Conservation (phyloP, 2,113 vertebrate genomes). For the Rhabdornis inornatus region DNA sequence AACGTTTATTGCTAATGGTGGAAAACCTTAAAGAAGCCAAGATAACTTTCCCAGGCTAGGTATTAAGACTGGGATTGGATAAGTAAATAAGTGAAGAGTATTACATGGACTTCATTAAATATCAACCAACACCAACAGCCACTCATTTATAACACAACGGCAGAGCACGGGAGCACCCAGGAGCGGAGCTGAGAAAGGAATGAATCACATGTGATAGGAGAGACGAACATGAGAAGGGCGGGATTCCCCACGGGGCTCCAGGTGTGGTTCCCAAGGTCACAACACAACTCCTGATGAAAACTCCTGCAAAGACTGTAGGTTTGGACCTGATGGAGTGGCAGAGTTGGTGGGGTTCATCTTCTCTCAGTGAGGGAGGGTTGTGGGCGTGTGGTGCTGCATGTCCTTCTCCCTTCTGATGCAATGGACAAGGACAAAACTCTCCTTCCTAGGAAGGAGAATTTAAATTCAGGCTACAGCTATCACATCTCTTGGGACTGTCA, state of each 20-base stretch:
- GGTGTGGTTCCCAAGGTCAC: conserved; percentile 10
- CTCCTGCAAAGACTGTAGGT: not conserved
- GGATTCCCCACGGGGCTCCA: not conserved
- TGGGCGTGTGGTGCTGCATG: not conserved
- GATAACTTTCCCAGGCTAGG: conserved; percentile 63
- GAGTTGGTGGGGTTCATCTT: not conserved
- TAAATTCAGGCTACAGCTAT: not conserved
- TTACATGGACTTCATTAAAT: conserved; percentile 57
- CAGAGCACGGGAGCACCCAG: not conserved
- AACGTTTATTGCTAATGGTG: conserved; percentile 67
- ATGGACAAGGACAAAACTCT: not conserved
- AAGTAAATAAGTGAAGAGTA: conserved; percentile 56
- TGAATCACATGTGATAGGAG: not conserved
- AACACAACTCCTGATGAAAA: not conserved
- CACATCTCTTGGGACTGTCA: not conserved
- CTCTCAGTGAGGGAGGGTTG: not conserved
- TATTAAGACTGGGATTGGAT: conserved; percentile 8
- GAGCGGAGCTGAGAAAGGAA: not conserved
- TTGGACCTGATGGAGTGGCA: not conserved
- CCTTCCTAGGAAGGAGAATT: not conserved
- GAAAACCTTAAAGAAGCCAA: conserved; percentile 54
- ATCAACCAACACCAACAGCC: conserved; percentile 64
- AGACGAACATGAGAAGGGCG: not conserved
- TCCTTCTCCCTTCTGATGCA: not conserved
- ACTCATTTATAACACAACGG: conserved; percentile 55